Conservation (phyloP, 2,113 vertebrate species). For the Hippocampus barbouri region DNA sequence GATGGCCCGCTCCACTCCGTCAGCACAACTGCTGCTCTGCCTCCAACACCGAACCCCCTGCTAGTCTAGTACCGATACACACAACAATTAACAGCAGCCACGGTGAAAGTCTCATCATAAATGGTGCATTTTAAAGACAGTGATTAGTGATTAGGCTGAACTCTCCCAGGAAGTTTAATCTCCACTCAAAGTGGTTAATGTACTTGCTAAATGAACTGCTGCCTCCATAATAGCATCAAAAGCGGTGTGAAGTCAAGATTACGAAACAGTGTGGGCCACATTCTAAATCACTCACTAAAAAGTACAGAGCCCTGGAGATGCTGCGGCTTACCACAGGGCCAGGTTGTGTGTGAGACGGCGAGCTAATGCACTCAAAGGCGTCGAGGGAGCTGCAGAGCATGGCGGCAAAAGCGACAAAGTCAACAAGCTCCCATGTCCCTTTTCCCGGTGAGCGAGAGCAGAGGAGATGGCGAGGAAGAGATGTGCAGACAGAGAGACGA, state of each 20-base stretch:
- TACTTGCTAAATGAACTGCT: constrained; percentile 69
- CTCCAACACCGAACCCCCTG: constrained; percentile 21
- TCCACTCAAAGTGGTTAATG: constrained; percentile 68
- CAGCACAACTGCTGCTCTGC: constrained; percentile 7
- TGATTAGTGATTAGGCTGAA: constrained; percentile 67
- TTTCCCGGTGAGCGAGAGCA: constrained; percentile 54
- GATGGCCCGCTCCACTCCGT: constrained; percentile 30
- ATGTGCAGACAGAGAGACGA: constrained; percentile 30
- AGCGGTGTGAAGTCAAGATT: constrained; percentile 60
- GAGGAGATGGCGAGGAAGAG: constrained; percentile 47
- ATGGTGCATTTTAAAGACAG: constrained; percentile 69
- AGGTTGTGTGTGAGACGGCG: constrained; percentile 59
- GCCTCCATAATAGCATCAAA: constrained; percentile 59
- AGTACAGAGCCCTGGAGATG: constrained; percentile 65
- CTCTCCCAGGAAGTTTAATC: constrained; percentile 68
- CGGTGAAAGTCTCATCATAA: constrained; percentile 62
- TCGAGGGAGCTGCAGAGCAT: constrained; percentile 54
- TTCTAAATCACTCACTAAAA: constrained; percentile 68
- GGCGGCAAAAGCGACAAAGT: constrained; percentile 58
- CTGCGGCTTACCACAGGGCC: constrained; percentile 68
- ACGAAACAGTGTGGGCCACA: constrained; percentile 59
- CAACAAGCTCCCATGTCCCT: constrained; percentile 70
- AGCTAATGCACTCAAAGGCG: constrained; percentile 66
- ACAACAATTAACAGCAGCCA: constrained; percentile 50
- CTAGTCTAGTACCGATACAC: constrained; percentile 21